Evolutionary conservation across 2,888 invertebrate species (phyloP).

Genomic region (Corythucha ciliata): DNA sequence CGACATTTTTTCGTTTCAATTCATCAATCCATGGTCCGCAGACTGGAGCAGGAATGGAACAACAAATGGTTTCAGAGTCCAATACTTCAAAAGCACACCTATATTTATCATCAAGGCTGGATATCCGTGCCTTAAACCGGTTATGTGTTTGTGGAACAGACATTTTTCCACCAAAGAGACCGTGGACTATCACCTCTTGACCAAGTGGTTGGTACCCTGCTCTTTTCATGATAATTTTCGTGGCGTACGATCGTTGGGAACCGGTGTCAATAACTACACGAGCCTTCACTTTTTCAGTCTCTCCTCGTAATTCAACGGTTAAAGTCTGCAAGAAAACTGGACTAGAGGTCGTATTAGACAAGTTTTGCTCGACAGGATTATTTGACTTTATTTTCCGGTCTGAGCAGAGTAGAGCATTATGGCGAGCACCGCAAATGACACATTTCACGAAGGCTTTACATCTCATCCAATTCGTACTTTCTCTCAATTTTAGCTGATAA

Average conservation of each 20-base stretch:
- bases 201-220: background rate
- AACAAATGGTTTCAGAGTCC: slow-evolving; percentile 6
- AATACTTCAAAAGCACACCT: slow-evolving; percentile 13
- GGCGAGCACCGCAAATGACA: too few species aligned
- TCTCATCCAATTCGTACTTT: too few species aligned
- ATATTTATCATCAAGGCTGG: background rate
- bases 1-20: too few species aligned
- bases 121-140: background rate
- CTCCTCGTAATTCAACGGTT: too few species aligned
- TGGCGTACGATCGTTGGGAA: slow-evolving; percentile 17
- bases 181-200: slow-evolving; percentile 1
- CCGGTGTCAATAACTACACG: slow-evolving; percentile 17
- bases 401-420: too few species aligned
- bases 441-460: too few species aligned
- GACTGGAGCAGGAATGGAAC: slow-evolving; percentile 1
- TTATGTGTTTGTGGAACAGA: slow-evolving; percentile 10
- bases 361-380: too few species aligned
- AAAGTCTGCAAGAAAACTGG: too few species aligned
- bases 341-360: too few species aligned
- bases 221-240: background rate
- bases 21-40: background rate
- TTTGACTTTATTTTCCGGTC: too few species aligned
- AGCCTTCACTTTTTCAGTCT: too few species aligned
- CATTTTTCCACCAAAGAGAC: slow-evolving; percentile 15
- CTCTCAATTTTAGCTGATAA: too few species aligned